These are phyloP conservation scores for Drosophila mimica DNA, from an alignment of 2,888 invertebrate genomes.

Conservation along the genomic window DNA sequence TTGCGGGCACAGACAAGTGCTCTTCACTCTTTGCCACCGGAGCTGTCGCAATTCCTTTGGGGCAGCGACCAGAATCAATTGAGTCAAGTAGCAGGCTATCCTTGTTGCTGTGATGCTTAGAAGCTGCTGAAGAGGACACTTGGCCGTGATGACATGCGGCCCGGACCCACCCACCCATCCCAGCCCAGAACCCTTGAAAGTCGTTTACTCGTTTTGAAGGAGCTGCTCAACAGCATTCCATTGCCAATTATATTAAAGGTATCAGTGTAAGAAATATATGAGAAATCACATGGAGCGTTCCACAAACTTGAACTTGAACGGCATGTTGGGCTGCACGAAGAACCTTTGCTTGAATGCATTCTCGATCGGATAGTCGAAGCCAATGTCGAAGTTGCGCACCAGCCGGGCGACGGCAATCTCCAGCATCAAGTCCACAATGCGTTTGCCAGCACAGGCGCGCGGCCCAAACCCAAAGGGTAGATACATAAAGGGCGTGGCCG, in stretches of 20 bases:
- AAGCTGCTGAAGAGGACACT: slow-evolving; percentile 52
- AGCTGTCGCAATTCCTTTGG: slow-evolving; percentile 40
- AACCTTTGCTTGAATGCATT: slow-evolving; percentile 75
- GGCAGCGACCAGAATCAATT: slow-evolving; percentile 44
- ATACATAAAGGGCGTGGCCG: slow-evolving; percentile 78
- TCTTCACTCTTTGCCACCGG: slow-evolving; percentile 40
- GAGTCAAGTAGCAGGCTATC: slow-evolving; percentile 52
- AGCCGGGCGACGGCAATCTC: slow-evolving; percentile 86
- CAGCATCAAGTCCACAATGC: slow-evolving; percentile 91
- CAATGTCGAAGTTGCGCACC: slow-evolving; percentile 84
- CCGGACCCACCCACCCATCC: background rate
- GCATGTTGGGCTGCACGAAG: slow-evolving; percentile 83
- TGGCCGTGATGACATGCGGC: slow-evolving; percentile 26
- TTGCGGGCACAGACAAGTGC: slow-evolving; percentile 51
- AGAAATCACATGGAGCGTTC: slow-evolving; percentile 58
- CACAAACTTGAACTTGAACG: slow-evolving; percentile 83
- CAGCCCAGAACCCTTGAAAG: slow-evolving; percentile 38
- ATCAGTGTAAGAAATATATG: background rate
- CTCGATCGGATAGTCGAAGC: slow-evolving; percentile 84
- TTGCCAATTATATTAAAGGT: slow-evolving; percentile 16
- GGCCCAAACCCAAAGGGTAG: slow-evolving; percentile 82
- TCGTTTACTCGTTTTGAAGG: slow-evolving; percentile 27
- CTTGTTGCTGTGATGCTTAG: slow-evolving; percentile 30
- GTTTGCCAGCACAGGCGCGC: slow-evolving; percentile 89
- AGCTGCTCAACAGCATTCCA: slow-evolving; percentile 27